Conservation (phyloP, 2,797 vertebrate genomes). For the Mormyrus hasselquistii region DNA sequence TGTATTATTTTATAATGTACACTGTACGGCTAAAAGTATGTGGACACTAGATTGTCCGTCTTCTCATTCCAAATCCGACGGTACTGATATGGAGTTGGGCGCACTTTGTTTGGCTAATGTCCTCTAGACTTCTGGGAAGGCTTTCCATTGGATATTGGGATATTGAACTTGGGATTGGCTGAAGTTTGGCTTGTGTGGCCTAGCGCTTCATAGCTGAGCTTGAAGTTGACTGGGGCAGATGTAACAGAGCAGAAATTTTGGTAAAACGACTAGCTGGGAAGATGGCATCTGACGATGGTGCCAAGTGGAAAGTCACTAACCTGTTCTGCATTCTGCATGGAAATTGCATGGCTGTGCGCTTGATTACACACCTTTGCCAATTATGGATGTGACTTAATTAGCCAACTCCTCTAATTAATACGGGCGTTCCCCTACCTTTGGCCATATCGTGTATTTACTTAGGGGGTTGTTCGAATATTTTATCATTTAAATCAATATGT, state of each 20-base stretch:
- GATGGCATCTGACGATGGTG: background rate
- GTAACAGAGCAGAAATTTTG: background rate
- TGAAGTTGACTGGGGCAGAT: background rate
- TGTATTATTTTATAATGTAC: background rate
- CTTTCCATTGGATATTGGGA: background rate
- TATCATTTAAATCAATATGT: slow-evolving; percentile 26
- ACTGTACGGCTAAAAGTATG: background rate
- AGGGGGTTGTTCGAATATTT: background rate
- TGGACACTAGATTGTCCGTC: background rate
- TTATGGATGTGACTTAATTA: background rate
- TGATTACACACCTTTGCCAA: background rate
- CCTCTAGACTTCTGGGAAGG: background rate
- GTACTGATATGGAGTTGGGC: background rate
- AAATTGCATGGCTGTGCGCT: background rate
- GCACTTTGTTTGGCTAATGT: background rate
- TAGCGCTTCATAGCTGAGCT: background rate
- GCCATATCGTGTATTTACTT: background rate
- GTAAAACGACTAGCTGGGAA: background rate
- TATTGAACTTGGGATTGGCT: background rate
- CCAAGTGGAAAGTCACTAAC: background rate
- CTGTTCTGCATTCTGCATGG: background rate
- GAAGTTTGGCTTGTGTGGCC: background rate
- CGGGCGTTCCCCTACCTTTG: background rate
- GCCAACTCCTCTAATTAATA: background rate
- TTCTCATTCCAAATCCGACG: background rate